Base-by-base conservation (phyloP, 2,888 invertebrate genomes). In the Epsilonema sp. region DNA sequence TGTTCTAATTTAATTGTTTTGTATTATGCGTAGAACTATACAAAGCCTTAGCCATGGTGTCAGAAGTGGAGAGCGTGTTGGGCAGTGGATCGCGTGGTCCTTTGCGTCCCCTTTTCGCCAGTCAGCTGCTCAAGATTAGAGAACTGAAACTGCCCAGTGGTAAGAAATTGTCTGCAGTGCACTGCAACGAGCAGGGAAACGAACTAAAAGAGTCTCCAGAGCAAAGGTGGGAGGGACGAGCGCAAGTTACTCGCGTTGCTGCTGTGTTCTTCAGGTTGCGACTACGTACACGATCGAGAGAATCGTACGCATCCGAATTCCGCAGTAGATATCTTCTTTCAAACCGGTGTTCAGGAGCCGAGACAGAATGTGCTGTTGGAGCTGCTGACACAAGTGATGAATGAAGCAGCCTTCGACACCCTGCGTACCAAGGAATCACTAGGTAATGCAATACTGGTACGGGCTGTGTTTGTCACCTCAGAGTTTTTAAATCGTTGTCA, bases 391-490 rank as follows among this genome's bases (percentile, higher is more conserved):
- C 89, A 92, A 67, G 78, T 87, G 53, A 74, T 90, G 38, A 75
- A 77, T 11, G 90, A 92, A 64, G 89, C 90, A 0, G 87, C 85
- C 67, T 92, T 86, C 69, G 80, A 82, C 67, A 75, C 78, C 47
- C 74, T 94, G 23, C 70, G 92, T 59, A 94, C 90, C 1, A 78
- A 85, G 53, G 72, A 73, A 56, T 70, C 71, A 54, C 59, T 73
- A 44, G 76, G 81, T 80, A 62, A 52, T n/a, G n/a, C n/a, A n/a
- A n/a, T n/a, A n/a, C n/a, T n/a, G n/a, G n/a, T n/a, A n/a, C n/a
- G n/a, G n/a, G n/a, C n/a, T n/a, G n/a, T n/a, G n/a, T n/a, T n/a
- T n/a, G n/a, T n/a, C n/a, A n/a, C n/a, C n/a, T n/a, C n/a, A n/a
- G n/a, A n/a, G n/a, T n/a, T n/a, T n/a, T n/a, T n/a, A n/a, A n/a